Evolutionary conservation across 2,888 invertebrate genomes (phyloP), one percentile per base, ranked within the genome.

Genomic region (Exephanes ischioxanthus): DNA sequence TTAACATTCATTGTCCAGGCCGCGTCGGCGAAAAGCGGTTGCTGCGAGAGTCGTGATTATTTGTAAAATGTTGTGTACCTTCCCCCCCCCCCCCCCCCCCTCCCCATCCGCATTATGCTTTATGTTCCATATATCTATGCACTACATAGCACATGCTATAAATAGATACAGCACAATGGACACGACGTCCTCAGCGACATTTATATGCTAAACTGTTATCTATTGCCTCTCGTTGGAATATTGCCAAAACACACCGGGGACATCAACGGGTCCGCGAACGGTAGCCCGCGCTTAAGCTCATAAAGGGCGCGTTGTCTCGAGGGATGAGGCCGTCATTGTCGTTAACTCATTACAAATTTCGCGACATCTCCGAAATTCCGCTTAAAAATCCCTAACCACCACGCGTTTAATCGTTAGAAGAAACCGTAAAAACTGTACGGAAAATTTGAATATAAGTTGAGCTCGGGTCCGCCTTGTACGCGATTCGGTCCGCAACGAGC

Each of bases 141-240:
- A 51, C 55, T 14, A n/a, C 14, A 45, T 0, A 14, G 41, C 41
- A 41, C 30, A 75, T 63, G 66, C 1, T 19, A 51, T 53, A 80
- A 51, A 48, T 55, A 68, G 48, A 63, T 45, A n/a, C 48, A 41
- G 79, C 41, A 85, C 75, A 85, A 85, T 82, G 82, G 75, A 75
- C 30, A 19, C 75, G 26, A 79, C 72, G 48, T 78, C 63, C 83
- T 80, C 84, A 81, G 84, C 73, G 85, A 84, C 84, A 86, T 89
- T 89, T 87, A 85, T 86, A 87, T 86, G 88, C 84, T 89, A 90
- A 90, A 87, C 88, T 85, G 88, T 88, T 86, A 85, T 89, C 79
- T 88, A 88, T 87, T 85, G 85, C 77, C 51, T 19, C 58, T 70
- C 80, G 84, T 83, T 88, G 90, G 89, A 87, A 77, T 58, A 55